These are phyloP conservation scores for Drosophila eohydei DNA, from an alignment of 2,888 invertebrate species.

Conservation along the genomic window DNA sequence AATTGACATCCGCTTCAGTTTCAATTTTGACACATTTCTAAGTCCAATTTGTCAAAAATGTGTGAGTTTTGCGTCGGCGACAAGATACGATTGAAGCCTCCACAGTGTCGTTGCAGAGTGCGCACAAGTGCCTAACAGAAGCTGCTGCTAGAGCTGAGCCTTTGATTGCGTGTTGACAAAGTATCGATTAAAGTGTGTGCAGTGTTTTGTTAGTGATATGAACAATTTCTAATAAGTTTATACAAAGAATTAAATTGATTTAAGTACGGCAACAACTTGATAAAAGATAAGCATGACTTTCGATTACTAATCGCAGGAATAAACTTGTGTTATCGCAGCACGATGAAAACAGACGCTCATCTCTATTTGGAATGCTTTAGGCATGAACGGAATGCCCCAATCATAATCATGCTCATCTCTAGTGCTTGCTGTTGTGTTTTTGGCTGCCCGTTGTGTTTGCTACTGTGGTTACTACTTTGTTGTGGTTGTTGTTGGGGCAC, in stretches of 20 bases:
- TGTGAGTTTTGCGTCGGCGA: slow-evolving; percentile 49
- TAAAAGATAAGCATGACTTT: too few species aligned
- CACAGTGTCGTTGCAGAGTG: slow-evolving; percentile 31
- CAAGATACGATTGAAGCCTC: slow-evolving; percentile 37
- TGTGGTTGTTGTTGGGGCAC: slow-evolving; percentile 32
- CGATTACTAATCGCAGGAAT: too few species aligned
- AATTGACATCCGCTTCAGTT: slow-evolving; percentile 78
- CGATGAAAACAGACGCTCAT: not conserved
- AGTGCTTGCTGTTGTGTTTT: slow-evolving; percentile 12
- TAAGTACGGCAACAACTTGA: too few species aligned
- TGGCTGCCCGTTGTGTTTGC: slow-evolving; percentile 38
- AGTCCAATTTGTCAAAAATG: slow-evolving; percentile 46
- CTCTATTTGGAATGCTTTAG: slow-evolving; percentile 4
- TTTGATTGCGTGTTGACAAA: slow-evolving; percentile 3
- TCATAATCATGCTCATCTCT: slow-evolving; percentile 33
- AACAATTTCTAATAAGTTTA: not conserved
- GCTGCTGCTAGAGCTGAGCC: slow-evolving; percentile 42
- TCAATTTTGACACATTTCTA: slow-evolving; percentile 75
- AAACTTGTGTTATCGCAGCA: too few species aligned
- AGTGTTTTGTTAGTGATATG: not conserved
- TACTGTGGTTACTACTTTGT: slow-evolving; percentile 25
- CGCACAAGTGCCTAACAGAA: slow-evolving; percentile 42
- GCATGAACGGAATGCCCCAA: slow-evolving; percentile 1
- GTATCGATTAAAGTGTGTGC: slow-evolving; percentile 8
- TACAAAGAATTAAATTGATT: too few species aligned